Conservation (phyloP, 2,113 vertebrate species). For the Anthoscopus minutus region DNA sequence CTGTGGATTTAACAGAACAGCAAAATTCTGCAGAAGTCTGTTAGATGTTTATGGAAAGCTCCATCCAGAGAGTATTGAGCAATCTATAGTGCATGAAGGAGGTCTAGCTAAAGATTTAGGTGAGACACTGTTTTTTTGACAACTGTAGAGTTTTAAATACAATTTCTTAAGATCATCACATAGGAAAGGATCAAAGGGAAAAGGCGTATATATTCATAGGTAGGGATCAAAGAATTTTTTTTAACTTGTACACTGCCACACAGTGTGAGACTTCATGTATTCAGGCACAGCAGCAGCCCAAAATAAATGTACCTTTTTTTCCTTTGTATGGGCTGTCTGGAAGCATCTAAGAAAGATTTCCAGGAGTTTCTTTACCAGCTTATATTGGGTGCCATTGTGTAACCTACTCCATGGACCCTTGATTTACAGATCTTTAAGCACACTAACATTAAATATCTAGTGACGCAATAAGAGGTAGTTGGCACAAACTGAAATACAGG, state of each 20-base stretch:
- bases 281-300: not conserved
- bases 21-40: not conserved
- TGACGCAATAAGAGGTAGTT: not conserved
- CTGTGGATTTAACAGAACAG: not conserved
- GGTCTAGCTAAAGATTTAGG: not conserved
- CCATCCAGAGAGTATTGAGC: not conserved
- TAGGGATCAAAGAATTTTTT: conserved; percentile 1
- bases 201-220: not conserved
- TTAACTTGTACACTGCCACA: not conserved
- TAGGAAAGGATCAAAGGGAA: not conserved
- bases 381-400: not conserved
- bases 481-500: not conserved
- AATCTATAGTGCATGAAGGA: not conserved
- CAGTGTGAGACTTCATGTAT: not conserved
- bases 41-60: not conserved
- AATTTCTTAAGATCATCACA: not conserved
- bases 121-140: not conserved
- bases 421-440: not conserved
- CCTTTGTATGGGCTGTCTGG: not conserved
- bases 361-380: not conserved
- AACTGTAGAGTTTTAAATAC: not conserved
- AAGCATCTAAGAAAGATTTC: not conserved
- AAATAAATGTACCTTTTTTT: not conserved
- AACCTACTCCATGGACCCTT: not conserved
- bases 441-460: not conserved